Base-by-base conservation (phyloP, 2,113 vertebrate species). In the Riparia riparia region DNA sequence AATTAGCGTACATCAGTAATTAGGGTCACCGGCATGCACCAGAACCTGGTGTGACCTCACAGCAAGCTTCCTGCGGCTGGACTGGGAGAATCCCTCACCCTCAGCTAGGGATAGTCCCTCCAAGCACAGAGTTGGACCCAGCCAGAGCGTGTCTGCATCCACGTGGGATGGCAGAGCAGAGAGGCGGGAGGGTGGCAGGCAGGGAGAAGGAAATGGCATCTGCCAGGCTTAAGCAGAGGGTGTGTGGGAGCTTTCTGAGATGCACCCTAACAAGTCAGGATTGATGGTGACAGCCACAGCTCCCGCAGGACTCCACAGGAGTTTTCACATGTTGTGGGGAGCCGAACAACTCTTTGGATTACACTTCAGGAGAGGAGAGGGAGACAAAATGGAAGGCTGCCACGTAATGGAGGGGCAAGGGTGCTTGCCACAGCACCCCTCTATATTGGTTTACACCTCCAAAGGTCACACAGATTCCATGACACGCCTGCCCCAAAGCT, bases 401-500 rank as follows among this genome's bases (percentile, higher is more conserved):
- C 2, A 17, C 1, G 2, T 92, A 86, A 96, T 89, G 95, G 96
- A 95, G 93, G 90, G 93, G 90, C 1, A 2, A 90, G 70, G 81
- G 88, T 45, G 51, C 60, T 66, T 44, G 70, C 28, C 1, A 50
- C 0, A 9, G 88, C 84, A 71, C 92, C 96, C 82, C 90, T 93
- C 90, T 90, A 71, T 51, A 95, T 97, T 96, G 92, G 80, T 78
- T 96, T 96, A 94, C 95, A 96, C 60, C 80, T 95, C 86, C 90
- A 96, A 97, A 97, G 88, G 95, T 95, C 93, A 95, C 41, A 32
- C 65, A 93, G 77, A 96, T 97, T 96, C 92, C 90, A 71, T 96
- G 95, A 96, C 93, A 94, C 51, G 54, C 88, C 72, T 74, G 76
- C 45, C 64, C 68, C 1, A n/a, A 79, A 0, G 18, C 76, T 65